These are phyloP conservation scores for Nemurella pictetii DNA, from an alignment of 2,888 invertebrate species.

Conservation along the genomic window DNA sequence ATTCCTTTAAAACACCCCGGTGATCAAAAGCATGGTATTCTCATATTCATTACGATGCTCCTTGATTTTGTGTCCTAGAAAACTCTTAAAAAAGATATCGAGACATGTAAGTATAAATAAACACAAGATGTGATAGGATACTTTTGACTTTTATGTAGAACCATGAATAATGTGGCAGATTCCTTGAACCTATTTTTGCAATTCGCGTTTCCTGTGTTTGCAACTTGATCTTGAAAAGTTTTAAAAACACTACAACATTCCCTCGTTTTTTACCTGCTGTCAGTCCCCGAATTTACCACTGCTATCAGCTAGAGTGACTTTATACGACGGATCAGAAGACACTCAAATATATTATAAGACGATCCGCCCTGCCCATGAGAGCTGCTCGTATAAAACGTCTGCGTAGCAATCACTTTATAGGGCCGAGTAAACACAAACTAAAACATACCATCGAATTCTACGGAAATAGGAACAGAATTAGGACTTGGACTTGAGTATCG, in stretches of 20 bases:
- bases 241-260: background rate
- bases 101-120: too few species aligned
- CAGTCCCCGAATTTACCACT: background rate
- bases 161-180: too few species aligned
- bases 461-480: background rate
- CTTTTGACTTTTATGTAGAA: too few species aligned
- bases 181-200: too few species aligned
- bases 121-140: too few species aligned
- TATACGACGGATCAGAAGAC: background rate
- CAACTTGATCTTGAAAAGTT: background rate
- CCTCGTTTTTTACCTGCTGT: background rate
- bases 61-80: too few species aligned
- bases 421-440: slow-evolving; percentile 18
- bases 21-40: too few species aligned
- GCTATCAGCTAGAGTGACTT: background rate
- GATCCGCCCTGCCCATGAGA: background rate
- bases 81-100: too few species aligned
- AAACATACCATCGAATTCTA: background rate
- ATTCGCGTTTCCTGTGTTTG: too few species aligned
- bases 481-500: too few species aligned
- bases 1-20: too few species aligned
- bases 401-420: slow-evolving; percentile 3
- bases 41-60: too few species aligned
- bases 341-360: background rate
- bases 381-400: background rate